These are phyloP conservation scores for Polietes domitor DNA, from an alignment of 2,888 invertebrate genomes.

Conservation along the genomic window DNA sequence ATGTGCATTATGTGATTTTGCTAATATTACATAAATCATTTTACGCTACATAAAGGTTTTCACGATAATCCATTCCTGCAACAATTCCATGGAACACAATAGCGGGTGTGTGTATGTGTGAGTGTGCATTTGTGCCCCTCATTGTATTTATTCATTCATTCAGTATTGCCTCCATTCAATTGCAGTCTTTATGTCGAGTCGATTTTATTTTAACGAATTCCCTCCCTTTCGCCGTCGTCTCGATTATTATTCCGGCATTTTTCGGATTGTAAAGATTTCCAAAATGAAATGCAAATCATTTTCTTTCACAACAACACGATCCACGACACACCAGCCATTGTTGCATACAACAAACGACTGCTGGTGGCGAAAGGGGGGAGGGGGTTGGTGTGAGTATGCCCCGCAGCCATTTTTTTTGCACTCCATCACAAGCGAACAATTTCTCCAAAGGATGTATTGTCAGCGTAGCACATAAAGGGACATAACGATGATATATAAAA, in stretches of 20 bases:
- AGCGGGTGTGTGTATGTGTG: too few relatives aligned
- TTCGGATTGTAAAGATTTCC: neutral
- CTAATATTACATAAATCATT: too few relatives aligned
- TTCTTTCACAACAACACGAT: neutral
- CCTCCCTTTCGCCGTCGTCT: neutral
- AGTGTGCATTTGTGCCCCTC: neutral
- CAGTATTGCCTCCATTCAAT: conserved; percentile 1
- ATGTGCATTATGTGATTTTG: too few relatives aligned
- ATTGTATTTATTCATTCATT: neutral
- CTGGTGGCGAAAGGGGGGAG: neutral
- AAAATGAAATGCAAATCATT: neutral
- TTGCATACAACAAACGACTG: neutral
- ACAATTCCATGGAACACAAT: neutral
- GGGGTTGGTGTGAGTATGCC: neutral
- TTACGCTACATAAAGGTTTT: too few relatives aligned
- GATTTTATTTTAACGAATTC: neutral
- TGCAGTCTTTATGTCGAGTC: neutral
- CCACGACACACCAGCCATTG: neutral
- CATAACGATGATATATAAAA: neutral
- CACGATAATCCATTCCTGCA: too few relatives aligned
- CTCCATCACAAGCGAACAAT: neutral
- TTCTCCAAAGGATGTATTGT: neutral
- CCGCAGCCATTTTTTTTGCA: neutral
- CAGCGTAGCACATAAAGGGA: neutral
- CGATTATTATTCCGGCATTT: neutral